Evolutionary conservation across 2,113 vertebrate species (phyloP).

Genomic region (Dinomys branickii): DNA sequence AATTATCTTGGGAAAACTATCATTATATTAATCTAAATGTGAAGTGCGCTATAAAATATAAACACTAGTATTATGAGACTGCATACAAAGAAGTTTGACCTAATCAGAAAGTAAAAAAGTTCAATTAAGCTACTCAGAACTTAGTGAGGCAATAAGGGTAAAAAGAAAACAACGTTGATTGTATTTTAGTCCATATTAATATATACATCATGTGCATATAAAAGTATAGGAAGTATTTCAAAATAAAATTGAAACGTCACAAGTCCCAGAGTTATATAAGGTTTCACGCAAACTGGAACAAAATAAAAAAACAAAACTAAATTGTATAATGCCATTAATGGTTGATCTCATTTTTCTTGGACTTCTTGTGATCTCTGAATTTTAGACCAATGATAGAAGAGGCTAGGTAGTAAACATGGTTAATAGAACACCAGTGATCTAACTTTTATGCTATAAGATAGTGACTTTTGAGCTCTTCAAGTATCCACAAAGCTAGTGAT

Average conservation of each 20-base stretch:
- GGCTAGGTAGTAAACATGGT: neutral
- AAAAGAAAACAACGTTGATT: neutral
- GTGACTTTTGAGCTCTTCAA: neutral
- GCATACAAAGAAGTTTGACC: neutral
- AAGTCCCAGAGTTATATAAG: neutral
- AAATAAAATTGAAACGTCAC: neutral
- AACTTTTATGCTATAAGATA: neutral
- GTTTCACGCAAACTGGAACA: neutral
- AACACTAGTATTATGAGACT: neutral
- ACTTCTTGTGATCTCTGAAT: neutral
- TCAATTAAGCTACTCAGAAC: neutral
- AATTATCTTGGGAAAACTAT: neutral
- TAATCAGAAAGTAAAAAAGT: neutral
- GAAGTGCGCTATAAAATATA: conserved; percentile 27
- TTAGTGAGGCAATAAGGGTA: neutral
- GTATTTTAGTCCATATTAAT: neutral
- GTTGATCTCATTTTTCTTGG: neutral
- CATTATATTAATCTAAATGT: neutral
- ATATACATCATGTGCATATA: neutral
- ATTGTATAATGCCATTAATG: neutral
- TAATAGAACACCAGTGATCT: neutral
- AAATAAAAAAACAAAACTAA: neutral
- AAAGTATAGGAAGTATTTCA: neutral
- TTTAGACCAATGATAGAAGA: neutral
- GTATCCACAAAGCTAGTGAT: neutral